Evolutionary conservation across 2,113 vertebrate species (phyloP), one percentile per base, ranked within the genome.

Genomic region (Buteo buteo): DNA sequence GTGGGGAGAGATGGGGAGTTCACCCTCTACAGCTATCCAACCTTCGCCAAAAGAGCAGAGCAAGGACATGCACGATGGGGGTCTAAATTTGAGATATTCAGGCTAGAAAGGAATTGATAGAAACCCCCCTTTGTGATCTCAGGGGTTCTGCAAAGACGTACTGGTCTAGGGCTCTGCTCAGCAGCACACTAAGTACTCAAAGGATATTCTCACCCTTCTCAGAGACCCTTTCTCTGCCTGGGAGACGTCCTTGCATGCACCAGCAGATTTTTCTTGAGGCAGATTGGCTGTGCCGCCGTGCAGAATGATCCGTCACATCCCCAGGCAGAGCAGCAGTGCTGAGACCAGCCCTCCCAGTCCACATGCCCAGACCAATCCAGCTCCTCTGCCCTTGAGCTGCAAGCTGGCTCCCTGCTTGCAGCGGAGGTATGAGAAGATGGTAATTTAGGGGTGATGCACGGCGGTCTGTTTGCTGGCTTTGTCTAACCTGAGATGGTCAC

Each of bases 21-120:
- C 1, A 31, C 16, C 26, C 26, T 20, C 11, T 32, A 2, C 18
- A 17, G 12, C 21, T 28, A 10, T 10, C 28, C 77, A 14, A 19
- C 44, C 50, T 57, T 45, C 36, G 9, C 42, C 10, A 18, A n/a
- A 10, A 34, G 15, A 6, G 54, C 28, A 32, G 34, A 52, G 9
- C 5, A 1, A 25, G 55, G 25, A 21, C 31, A 11, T 0, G 5
- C 20, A 16, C 17, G 4, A 34, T 32, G 0, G 2, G 38, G 34
- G 40, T 36, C 55, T 61, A 26, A 10, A 54, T 11, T 25, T 25
- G 49, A 65, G 69, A 14, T 76, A 4, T 40, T 17, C 9, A 3
- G 29, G 29, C 29, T 55, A 19, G 36, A 72, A 36, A n/a, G 36
- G 22, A 13, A 8, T 20, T 5, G 59, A 14, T 18, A 52, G 82